Evolutionary conservation across 1,140 invertebrate genomes (phyloP).

Genomic region (Neoseiulus cucumeris): DNA sequence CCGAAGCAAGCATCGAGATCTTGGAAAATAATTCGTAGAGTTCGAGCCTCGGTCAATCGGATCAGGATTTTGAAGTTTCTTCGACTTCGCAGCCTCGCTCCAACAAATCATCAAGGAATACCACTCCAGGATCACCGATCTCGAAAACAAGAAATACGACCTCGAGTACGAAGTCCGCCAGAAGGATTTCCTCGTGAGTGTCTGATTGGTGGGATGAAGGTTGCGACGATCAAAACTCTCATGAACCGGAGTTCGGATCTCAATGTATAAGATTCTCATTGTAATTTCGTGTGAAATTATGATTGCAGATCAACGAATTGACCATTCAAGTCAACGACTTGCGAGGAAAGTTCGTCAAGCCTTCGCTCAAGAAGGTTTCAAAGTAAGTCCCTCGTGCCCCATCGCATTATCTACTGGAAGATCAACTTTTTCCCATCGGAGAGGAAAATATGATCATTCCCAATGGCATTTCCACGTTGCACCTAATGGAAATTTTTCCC

Average conservation of each 20-base stretch:
- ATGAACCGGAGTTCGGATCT: too few relatives aligned
- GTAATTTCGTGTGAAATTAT: not conserved
- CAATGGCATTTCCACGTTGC: too few relatives aligned
- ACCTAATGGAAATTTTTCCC: too few relatives aligned
- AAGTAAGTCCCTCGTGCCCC: constrained; percentile 64
- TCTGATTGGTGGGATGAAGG: too few relatives aligned
- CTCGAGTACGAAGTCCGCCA: constrained; percentile 83
- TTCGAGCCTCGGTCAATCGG: too few relatives aligned
- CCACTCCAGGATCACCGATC: constrained; percentile 64
- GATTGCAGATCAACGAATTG: constrained; percentile 55
- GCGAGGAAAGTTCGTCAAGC: constrained; percentile 99
- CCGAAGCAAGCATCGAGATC: not conserved
- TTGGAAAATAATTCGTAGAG: too few relatives aligned
- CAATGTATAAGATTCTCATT: too few relatives aligned
- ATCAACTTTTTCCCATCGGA: too few relatives aligned
- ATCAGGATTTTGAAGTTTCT: not conserved
- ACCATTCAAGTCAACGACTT: constrained; percentile 99
- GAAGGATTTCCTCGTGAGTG: constrained; percentile 79
- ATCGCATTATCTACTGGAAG: too few relatives aligned
- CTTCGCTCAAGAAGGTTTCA: constrained; percentile 96
- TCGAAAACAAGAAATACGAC: constrained; percentile 97
- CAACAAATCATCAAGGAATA: constrained; percentile 85
- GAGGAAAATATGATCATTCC: too few relatives aligned
- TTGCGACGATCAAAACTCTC: too few relatives aligned
- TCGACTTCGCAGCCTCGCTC: constrained; percentile 55